These are phyloP conservation scores for Australoheros facetus DNA, from an alignment of 2,797 vertebrate genomes.

Conservation along the genomic window DNA sequence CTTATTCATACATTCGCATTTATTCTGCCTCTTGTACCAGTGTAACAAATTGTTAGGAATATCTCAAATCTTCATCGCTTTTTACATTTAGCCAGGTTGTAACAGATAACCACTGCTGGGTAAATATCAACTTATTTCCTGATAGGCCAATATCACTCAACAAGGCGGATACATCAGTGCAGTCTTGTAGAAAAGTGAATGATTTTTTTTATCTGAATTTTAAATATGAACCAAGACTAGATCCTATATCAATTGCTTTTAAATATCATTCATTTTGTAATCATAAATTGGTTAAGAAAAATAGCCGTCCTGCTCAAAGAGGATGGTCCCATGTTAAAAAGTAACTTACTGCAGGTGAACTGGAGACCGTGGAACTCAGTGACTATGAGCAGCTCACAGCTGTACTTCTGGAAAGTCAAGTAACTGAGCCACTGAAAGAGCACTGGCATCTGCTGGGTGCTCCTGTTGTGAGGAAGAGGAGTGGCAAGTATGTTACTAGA, in stretches of 20 bases:
- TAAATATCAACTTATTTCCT: too few relatives aligned
- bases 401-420: constrained; percentile 95
- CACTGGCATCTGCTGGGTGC: constrained; percentile 87
- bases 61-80: too few relatives aligned
- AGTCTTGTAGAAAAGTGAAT: too few relatives aligned
- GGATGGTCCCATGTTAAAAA: neutral
- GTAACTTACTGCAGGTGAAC: constrained; percentile 92
- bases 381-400: constrained; percentile 91
- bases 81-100: too few relatives aligned
- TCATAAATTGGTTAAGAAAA: neutral
- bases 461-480: constrained; percentile 72
- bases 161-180: too few relatives aligned
- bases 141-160: too few relatives aligned
- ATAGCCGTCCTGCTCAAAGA: neutral
- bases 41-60: too few relatives aligned
- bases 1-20: neutral
- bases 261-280: neutral
- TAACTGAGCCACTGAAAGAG: constrained; percentile 91
- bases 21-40: too few relatives aligned
- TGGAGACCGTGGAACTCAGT: constrained; percentile 91
- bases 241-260: too few relatives aligned
- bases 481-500: neutral
- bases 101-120: too few relatives aligned
- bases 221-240: neutral
- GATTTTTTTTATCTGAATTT: too few relatives aligned